A percentile compares a stretch with the other conserved stretches of the same genome.
phyloP scores from a whole-genome alignment of 2,113 vertebrate species.

The Datnioides undecimradiatus region DNA sequence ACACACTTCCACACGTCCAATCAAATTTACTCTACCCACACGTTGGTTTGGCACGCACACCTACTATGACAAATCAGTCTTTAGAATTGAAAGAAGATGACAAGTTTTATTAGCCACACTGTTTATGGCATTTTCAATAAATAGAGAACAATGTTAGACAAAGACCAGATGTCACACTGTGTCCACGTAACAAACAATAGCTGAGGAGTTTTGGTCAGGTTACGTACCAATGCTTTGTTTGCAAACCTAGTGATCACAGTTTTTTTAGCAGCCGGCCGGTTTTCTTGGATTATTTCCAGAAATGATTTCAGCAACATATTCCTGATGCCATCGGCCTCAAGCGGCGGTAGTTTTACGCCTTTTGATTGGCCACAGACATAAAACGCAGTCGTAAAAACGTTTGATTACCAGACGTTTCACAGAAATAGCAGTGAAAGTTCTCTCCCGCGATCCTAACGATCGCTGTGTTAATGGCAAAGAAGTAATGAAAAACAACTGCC shows the following conservation, averaged over 20 bases:
- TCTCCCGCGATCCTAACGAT: not conserved
- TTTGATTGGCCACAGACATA: not conserved
- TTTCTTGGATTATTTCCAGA: not conserved
- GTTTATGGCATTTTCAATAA: not conserved
- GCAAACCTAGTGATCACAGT: not conserved
- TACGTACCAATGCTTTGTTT: not conserved
- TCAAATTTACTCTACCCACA: not conserved
- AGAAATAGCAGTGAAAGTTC: not conserved
- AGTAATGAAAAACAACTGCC: not conserved
- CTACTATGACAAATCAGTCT: not conserved
- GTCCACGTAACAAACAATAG: not conserved
- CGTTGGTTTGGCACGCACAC: not conserved
- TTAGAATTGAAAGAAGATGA: not conserved
- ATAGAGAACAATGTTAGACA: not conserved
- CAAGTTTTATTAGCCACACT: not conserved
- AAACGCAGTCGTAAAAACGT: not conserved
- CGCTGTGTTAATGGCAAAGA: not conserved
- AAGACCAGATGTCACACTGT: not conserved
- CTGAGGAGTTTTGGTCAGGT: not conserved
- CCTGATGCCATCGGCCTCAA: not conserved
- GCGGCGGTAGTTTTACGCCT: constrained; percentile 8
- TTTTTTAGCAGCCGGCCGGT: not conserved
- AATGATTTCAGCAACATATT: not conserved
- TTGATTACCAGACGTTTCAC: not conserved
- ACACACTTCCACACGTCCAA: not conserved